A percentile compares a stretch with the other conserved stretches of the same genome.
phyloP scores from a whole-genome alignment of 2,888 invertebrate species.

The Mystacides longicornis region DNA sequence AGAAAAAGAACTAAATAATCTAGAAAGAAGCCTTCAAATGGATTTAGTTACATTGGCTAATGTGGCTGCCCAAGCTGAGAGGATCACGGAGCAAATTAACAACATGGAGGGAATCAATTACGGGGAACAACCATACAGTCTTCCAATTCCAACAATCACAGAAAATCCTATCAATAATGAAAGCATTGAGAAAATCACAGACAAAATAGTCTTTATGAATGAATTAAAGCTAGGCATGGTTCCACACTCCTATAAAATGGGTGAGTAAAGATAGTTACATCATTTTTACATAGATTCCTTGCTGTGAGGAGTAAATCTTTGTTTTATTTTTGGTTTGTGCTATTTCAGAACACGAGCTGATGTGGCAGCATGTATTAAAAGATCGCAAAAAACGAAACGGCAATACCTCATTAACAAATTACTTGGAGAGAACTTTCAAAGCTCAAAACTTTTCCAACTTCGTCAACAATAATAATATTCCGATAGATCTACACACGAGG shows the following conservation, averaged over 20 bases:
- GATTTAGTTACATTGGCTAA: conserved; percentile 48
- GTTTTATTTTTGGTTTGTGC: background rate
- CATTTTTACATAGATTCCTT: background rate
- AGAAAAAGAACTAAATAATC: conserved; percentile 53
- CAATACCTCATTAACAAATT: conserved; percentile 40
- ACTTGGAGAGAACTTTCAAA: conserved; percentile 35
- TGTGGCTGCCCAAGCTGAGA: background rate
- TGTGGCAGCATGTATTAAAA: conserved; percentile 57
- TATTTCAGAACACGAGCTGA: conserved; percentile 52
- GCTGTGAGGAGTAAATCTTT: background rate
- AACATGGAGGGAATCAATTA: conserved; percentile 1
- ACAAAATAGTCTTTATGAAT: conserved; percentile 54
- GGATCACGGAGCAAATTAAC: background rate
- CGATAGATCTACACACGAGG: conserved; percentile 33
- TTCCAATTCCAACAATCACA: conserved; percentile 45
- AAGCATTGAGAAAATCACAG: conserved; percentile 41
- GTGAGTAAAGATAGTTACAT: conserved; percentile 34
- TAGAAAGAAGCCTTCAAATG: conserved; percentile 48
- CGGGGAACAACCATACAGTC: conserved; percentile 27
- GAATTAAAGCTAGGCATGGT: conserved; percentile 51
- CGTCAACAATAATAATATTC: conserved; percentile 23
- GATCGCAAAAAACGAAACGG: conserved; percentile 54
- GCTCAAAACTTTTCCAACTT: conserved; percentile 22
- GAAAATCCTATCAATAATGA: conserved; percentile 43
- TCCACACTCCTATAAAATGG: conserved; percentile 49